Evolutionary conservation across 2,113 vertebrate species (phyloP), one percentile per base, ranked within the genome.

Genomic region (Glaucidium brasilianum): DNA sequence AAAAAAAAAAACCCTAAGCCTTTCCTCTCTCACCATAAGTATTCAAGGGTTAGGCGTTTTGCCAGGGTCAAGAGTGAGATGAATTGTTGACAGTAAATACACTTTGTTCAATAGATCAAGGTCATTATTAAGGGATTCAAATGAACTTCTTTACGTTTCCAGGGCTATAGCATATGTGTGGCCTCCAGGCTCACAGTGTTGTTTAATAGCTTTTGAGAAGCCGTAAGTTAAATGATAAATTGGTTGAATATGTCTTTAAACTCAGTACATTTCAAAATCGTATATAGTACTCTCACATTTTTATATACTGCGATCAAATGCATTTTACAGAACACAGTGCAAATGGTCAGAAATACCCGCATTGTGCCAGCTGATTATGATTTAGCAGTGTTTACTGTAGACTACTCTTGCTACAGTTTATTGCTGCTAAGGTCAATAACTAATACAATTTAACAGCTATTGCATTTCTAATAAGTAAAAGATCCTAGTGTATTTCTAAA

Each of bases 11-110:
- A 27, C 67, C 23, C 9, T 21, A 76, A 89, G 90, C 90, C 59
- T 73, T 97, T 94, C 83, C 88, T 95, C 39, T 21, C 13, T 67
- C 52, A 53, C 30, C 7, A 5, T 75, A 97, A 96, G 35, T 80
- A 92, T 96, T 94, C 47, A 58, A 17, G 26, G 43, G 68, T 95
- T 90, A 89, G 96, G 66, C 12, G 17, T 90, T 91, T 76, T 91
- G 71, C 85, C 84, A 96, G 96, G 93, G 95, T 95, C 96, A 95
- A 94, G 95, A 97, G 92, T 93, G 94, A 98, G 95, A 97, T 88
- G 82, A 86, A 97, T 96, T 92, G 94, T 95, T 97, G 95, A 82
- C 94, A 92, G 79, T 86, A 55, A 21, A 49, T 90, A 64, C 64
- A 79, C 90, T 55, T 62, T 94, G 49, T 96, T 95, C 6, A 3